Evolutionary conservation across 2,113 vertebrate species (phyloP), one percentile per base, ranked within the genome.

Genomic region (Promerops cafer): DNA sequence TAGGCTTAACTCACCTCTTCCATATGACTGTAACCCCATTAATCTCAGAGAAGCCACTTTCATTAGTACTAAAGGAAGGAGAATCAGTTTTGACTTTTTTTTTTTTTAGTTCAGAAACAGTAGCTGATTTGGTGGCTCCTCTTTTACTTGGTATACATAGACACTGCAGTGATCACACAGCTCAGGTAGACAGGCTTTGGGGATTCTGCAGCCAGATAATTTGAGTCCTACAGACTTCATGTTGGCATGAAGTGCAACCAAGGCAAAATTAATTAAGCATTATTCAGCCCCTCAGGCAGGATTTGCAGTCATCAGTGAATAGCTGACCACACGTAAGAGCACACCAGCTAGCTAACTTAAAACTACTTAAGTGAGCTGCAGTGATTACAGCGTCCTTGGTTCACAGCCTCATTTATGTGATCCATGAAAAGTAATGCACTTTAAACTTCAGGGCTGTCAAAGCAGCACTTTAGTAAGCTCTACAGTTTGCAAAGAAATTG

Each of bases 1-100:
- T 39, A 83, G 54, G 54, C 76, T 94, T 77, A 94, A 86, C 94
- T 97, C 92, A 96, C 89, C 91, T 94, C 76, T 86, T 94, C 82
- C 42, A 69, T 47, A 47, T 50, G 63, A 88, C 27, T 86, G 83
- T 37, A 88, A 96, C 63, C 92, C 47, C 52, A 88, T 66, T 92
- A 94, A 92, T 68, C 59, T 89, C 71, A 94, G 68, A 86, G 76
- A 86, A 86, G 59, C 4, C 50, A 74, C 83, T 86, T 92, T 86
- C 63, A 90, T 0, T 92, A 77, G 33, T 86, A 89, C 39, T 80
- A 83, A 93, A 90, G 42, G 61, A 83, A 77, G 63, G 47, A 70
- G 54, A 90, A 89, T 47, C 18, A 63, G 11, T 44, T 82, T 57
- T 31, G 9, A 28, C 15, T 47, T 33, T 52, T n/a, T 87, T 56